Evolutionary conservation across 2,888 invertebrate genomes (phyloP), one percentile per base, ranked within the genome.

Genomic region (Linnaemya vulpina): DNA sequence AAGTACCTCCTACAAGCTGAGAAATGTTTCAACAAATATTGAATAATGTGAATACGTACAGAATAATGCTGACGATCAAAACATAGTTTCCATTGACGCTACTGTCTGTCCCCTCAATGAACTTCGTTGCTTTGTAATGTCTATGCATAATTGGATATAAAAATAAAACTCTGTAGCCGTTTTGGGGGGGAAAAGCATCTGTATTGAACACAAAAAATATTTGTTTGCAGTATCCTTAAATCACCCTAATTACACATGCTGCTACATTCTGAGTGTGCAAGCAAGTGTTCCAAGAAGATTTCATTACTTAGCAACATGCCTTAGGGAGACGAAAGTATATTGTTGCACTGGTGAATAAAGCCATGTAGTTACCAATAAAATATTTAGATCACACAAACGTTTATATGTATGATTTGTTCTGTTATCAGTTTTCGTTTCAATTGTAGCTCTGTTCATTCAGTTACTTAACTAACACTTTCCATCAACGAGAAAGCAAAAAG

Each of bases 301-400:
- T 58, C 40, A 51, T 82, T n/a, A 30, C 82, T 55, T 82, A 65
- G 82, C 82, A 82, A 82, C 82, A 30, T 76, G 71, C 82, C 62
- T 70, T 46, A 46, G 17, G 40, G 11, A 49, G 25, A 25, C 65
- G 11, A 35, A 65, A 55, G 30, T 58, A 65, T 58, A 35, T 13
- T 63, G 67, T 51, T 35, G 22, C 38, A 71, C 70, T 76, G 70
- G 82, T 82, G 70, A 63, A 62, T 38, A 49, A 63, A 65, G 7
- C 71, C 20, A 49, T 46, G 17, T 43, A 49, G 22, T 53, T 77
- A 25, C 46, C 25, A 73, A 58, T 17, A 20, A 73, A 67, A 74
- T 74, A 1, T 71, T 77, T n/a, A 43, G 2, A 49, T 5, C 13
- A 68, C 10, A 8, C 30, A 30, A 15, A 58, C 13, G n/a, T 38